phyloP scores from a whole-genome alignment of 1,140 invertebrate genomes.

The Ridgeia piscesae region DNA sequence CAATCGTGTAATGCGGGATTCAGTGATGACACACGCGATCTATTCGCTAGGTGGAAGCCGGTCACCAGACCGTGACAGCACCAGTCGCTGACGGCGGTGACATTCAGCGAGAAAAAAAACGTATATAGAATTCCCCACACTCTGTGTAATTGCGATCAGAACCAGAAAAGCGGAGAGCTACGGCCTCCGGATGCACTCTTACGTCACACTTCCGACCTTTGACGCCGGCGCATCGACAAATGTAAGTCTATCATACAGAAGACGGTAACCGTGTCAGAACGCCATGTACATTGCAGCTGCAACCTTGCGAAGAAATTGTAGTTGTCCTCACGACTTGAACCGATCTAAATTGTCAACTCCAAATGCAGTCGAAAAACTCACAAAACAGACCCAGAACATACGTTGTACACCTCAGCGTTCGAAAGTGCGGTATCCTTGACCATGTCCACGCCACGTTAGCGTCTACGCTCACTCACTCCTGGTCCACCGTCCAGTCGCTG shows the following conservation, averaged over 20 bases:
- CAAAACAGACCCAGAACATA: not conserved
- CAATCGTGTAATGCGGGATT: not conserved
- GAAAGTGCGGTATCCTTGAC: not conserved
- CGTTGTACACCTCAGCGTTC: not conserved
- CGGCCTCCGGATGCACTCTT: not conserved
- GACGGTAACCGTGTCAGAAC: not conserved
- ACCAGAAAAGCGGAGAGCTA: not conserved
- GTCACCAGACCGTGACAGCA: not conserved
- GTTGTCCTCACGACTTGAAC: not conserved
- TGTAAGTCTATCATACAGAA: not conserved
- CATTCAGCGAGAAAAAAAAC: not conserved
- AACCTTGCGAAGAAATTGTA: not conserved
- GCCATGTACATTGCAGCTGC: not conserved
- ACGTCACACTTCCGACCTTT: not conserved
- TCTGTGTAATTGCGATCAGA: not conserved
- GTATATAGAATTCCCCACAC: not conserved
- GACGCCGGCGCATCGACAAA: not conserved
- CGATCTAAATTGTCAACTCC: not conserved
- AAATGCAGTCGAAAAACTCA: not conserved
- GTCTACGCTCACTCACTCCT: not conserved
- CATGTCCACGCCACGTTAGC: not conserved
- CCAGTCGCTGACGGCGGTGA: not conserved
- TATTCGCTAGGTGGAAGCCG: not conserved
- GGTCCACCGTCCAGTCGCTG: not conserved
- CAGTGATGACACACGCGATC: not conserved